Evolutionary conservation across 2,113 vertebrate genomes (phyloP).

Genomic region (Lepus timidus): DNA sequence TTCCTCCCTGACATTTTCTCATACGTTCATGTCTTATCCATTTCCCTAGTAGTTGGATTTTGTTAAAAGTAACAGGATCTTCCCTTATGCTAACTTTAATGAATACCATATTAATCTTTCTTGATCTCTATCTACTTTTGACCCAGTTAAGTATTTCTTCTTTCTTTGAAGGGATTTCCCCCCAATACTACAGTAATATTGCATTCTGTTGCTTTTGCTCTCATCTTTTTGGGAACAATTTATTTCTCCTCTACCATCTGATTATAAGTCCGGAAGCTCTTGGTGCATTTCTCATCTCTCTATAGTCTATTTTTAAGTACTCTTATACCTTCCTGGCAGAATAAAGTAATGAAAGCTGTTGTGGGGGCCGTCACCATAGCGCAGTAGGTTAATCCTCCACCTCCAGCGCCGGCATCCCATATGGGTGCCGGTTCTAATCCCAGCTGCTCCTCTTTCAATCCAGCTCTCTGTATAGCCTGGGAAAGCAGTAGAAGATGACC

Average conservation of each 20-base stretch:
- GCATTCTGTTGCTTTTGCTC: background rate
- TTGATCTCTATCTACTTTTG: background rate
- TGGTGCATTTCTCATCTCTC: background rate
- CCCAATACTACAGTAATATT: background rate
- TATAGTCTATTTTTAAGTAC: background rate
- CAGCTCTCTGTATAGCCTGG: no score
- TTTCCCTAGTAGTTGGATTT: background rate
- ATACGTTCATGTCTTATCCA: background rate
- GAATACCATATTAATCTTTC: background rate
- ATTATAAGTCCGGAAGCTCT: background rate
- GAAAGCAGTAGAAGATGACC: no score
- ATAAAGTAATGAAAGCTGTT: background rate
- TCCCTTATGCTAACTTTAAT: background rate
- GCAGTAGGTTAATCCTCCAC: no score
- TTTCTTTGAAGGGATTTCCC: background rate
- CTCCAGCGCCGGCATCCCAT: no score
- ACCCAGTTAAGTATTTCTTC: background rate
- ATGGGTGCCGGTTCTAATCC: no score
- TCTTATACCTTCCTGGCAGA: background rate
- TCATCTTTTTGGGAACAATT: background rate
- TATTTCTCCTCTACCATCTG: background rate
- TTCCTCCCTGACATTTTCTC: background rate
- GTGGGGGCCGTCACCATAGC: no score
- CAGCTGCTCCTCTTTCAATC: no score
- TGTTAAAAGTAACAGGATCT: background rate